These are phyloP conservation scores for Sparidentex hasta DNA, from an alignment of 2,797 vertebrate species.

Conservation along the genomic window DNA sequence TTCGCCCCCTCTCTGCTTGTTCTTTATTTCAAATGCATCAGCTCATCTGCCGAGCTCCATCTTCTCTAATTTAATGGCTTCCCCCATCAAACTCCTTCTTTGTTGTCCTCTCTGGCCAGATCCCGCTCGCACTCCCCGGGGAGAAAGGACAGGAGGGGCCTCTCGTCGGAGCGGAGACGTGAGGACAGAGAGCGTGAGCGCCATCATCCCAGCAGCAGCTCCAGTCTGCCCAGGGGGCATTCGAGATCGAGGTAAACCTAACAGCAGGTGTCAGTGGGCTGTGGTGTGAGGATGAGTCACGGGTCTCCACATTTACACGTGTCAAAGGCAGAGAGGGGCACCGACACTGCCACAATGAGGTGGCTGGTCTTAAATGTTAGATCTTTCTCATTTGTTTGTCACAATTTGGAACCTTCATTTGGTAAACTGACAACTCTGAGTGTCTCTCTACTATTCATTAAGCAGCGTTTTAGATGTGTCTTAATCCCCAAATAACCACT, in stretches of 20 bases:
- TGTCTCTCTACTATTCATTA: background rate
- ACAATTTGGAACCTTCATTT: background rate
- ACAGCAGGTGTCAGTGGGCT: slow-evolving; percentile 31
- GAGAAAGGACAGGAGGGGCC: slow-evolving; percentile 87
- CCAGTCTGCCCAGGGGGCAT: slow-evolving; percentile 86
- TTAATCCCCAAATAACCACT: slow-evolving; percentile 8
- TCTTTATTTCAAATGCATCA: slow-evolving; percentile 39
- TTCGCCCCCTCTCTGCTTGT: background rate
- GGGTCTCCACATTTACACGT: background rate
- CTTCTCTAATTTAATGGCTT: slow-evolving; percentile 21
- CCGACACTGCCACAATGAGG: background rate
- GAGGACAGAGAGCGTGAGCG: slow-evolving; percentile 87
- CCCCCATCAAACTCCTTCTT: slow-evolving; percentile 17
- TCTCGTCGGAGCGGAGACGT: slow-evolving; percentile 87
- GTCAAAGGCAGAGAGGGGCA: slow-evolving; percentile 4
- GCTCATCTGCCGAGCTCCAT: background rate
- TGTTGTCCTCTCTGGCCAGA: slow-evolving; percentile 66
- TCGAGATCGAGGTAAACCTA: slow-evolving; percentile 90
- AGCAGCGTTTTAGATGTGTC: background rate
- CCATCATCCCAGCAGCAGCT: slow-evolving; percentile 89
- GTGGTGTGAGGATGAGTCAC: background rate
- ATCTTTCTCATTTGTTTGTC: background rate
- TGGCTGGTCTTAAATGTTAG: background rate
- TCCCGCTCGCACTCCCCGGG: slow-evolving; percentile 90
- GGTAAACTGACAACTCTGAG: background rate